phyloP scores from a whole-genome alignment of 2,888 invertebrate genomes.

The Diplolepis rosae region DNA sequence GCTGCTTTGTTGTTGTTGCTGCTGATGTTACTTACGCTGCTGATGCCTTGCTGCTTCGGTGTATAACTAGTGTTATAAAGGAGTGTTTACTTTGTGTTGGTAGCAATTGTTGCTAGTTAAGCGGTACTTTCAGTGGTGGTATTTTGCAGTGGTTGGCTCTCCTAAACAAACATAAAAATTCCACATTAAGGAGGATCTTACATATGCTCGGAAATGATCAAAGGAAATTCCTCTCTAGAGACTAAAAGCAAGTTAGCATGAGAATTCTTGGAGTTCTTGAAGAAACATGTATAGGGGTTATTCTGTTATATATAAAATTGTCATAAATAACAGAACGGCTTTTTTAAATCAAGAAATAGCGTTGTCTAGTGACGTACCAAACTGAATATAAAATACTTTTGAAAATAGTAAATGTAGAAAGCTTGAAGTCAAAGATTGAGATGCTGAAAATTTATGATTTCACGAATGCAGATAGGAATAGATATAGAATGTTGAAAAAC shows the following conservation, averaged over 20 bases:
- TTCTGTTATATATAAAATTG: not conserved
- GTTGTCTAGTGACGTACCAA: not conserved
- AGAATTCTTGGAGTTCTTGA: not conserved
- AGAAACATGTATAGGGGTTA: not conserved
- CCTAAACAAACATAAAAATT: slow-evolving; percentile 63
- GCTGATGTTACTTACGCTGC: slow-evolving; percentile 49
- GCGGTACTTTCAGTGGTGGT: slow-evolving; percentile 79
- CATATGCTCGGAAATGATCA: not conserved
- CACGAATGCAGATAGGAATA: not conserved
- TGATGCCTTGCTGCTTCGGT: slow-evolving; percentile 47
- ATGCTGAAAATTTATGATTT: not conserved
- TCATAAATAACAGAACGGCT: not conserved
- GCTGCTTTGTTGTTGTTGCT: slow-evolving; percentile 55
- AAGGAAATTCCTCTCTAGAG: not conserved
- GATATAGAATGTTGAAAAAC: not conserved
- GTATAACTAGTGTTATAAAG: slow-evolving; percentile 63
- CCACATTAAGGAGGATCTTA: not conserved
- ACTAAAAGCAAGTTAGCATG: not conserved
- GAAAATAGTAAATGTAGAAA: not conserved
- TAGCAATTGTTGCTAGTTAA: slow-evolving; percentile 68
- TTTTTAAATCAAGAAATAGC: not conserved
- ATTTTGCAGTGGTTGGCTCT: slow-evolving; percentile 78
- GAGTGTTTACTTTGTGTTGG: slow-evolving; percentile 55
- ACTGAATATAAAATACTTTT: not conserved
- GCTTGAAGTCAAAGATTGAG: not conserved